Percentiles rank a stretch among this genome's conserved stretches.
Conservation (phyloP, 2,797 vertebrate species). For the Onychomys arenicola region DNA sequence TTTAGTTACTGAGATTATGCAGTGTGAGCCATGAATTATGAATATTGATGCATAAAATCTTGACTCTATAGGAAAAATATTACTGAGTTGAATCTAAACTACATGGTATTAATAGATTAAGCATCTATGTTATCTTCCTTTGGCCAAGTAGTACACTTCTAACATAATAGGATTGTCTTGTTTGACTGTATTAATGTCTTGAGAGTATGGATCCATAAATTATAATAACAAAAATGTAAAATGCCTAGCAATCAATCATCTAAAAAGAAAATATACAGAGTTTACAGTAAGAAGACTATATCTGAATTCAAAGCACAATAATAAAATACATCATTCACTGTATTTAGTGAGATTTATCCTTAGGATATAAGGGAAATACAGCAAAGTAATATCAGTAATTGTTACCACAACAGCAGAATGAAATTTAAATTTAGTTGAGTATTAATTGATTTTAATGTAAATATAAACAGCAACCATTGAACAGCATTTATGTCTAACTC, state of each 20-base stretch:
- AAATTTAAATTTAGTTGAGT: not conserved
- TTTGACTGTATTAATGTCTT: not conserved
- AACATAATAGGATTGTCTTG: not conserved
- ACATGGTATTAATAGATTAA: slow-evolving; percentile 11
- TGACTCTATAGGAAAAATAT: slow-evolving; percentile 20
- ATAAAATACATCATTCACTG: not conserved
- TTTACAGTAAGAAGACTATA: not conserved
- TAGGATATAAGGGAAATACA: not conserved
- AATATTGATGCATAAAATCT: slow-evolving; percentile 58
- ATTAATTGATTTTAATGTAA: not conserved
- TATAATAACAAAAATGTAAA: slow-evolving; percentile 22
- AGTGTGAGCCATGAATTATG: slow-evolving; percentile 37
- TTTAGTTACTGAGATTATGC: slow-evolving; percentile 60
- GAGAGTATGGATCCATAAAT: not conserved
- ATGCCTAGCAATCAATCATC: not conserved
- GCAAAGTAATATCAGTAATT: not conserved
- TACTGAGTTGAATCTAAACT: slow-evolving; percentile 38
- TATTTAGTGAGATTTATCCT: not conserved
- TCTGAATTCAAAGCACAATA: not conserved
- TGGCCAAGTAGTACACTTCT: not conserved
- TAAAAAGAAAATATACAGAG: not conserved
- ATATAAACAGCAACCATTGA: not conserved
- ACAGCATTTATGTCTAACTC: not conserved
- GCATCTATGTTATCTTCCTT: not conserved
- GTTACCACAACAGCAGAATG: not conserved